Conservation (phyloP, 2,797 vertebrate genomes). For the Melanotaenia parkinsoni region DNA sequence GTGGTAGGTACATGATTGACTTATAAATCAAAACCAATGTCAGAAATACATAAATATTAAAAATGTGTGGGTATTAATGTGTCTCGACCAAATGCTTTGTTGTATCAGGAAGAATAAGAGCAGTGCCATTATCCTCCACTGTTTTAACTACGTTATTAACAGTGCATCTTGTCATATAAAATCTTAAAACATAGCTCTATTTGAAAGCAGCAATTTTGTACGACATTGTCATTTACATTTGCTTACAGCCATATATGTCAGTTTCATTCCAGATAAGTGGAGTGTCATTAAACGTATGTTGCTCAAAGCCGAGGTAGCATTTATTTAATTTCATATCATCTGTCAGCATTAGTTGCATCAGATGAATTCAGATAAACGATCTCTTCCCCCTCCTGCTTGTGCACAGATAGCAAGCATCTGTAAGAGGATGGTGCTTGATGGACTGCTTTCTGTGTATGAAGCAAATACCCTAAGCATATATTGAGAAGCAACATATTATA, state of each 20-base stretch:
- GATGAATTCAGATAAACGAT: slow-evolving; percentile 48
- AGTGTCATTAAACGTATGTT: slow-evolving; percentile 28
- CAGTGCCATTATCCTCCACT: slow-evolving; percentile 17
- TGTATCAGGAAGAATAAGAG: slow-evolving; percentile 62
- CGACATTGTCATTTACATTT: slow-evolving; percentile 47
- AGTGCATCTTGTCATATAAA: slow-evolving; percentile 62
- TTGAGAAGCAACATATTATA: slow-evolving; percentile 36
- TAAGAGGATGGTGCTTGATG: slow-evolving; percentile 40
- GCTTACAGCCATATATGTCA: slow-evolving; percentile 34
- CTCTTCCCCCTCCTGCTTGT: slow-evolving; percentile 4
- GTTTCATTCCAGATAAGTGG: slow-evolving; percentile 46
- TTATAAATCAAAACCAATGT: slow-evolving; percentile 63
- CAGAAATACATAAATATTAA: slow-evolving; percentile 69
- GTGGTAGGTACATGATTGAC: slow-evolving; percentile 64
- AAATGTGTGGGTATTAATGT: slow-evolving; percentile 52
- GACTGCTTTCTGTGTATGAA: slow-evolving; percentile 42
- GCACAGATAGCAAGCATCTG: slow-evolving; percentile 3
- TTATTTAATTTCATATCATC: slow-evolving; percentile 52
- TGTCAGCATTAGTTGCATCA: slow-evolving; percentile 63
- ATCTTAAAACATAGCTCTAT: slow-evolving; percentile 40
- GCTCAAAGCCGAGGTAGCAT: slow-evolving; percentile 49
- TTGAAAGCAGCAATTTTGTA: slow-evolving; percentile 44
- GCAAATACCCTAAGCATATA: slow-evolving; percentile 30
- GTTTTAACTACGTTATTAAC: slow-evolving; percentile 19
- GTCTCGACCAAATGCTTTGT: slow-evolving; percentile 49